phyloP scores from a whole-genome alignment of 2,888 invertebrate species.

The Pycnomerus fuliginosus region DNA sequence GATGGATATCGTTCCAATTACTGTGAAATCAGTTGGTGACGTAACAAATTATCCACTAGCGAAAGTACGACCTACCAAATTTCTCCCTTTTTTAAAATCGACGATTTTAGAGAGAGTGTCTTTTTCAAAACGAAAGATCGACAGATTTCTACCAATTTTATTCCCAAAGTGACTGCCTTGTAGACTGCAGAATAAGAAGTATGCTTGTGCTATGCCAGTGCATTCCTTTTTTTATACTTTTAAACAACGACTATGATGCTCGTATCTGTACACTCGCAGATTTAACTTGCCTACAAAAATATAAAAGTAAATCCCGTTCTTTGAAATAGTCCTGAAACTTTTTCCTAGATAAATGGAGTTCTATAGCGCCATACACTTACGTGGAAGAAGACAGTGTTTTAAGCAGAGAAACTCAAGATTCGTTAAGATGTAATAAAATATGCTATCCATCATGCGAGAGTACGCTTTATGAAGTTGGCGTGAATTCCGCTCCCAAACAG shows the following conservation, averaged over 20 bases:
- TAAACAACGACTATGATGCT: constrained; percentile 26
- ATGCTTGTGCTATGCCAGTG: constrained; percentile 56
- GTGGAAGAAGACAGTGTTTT: too few relatives aligned
- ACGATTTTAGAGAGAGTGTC: constrained; percentile 24
- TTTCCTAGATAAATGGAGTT: too few relatives aligned
- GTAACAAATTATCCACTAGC: constrained; percentile 2
- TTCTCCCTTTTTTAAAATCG: constrained; percentile 1
- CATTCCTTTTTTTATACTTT: constrained; percentile 59
- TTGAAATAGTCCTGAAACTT: too few relatives aligned
- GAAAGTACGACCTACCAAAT: constrained; percentile 10
- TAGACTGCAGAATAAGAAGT: constrained; percentile 58
- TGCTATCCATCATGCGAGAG: too few relatives aligned
- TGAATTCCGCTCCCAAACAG: too few relatives aligned
- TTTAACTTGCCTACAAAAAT: constrained; percentile 53
- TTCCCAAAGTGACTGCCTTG: constrained; percentile 59
- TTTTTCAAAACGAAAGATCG: constrained; percentile 20
- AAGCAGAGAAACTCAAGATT: too few relatives aligned
- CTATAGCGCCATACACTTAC: too few relatives aligned
- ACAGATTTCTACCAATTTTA: constrained; percentile 45
- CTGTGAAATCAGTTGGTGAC: constrained; percentile 3
- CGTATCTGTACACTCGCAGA: constrained; percentile 54
- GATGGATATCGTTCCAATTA: constrained; percentile 10
- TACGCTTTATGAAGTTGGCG: too few relatives aligned
- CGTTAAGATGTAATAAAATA: too few relatives aligned
- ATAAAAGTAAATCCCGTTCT: constrained; percentile 54